These are phyloP conservation scores for Aurelia coerulea DNA, from an alignment of 30 jellyfish, hydroid and myxozoan species.

Conservation along the genomic window DNA sequence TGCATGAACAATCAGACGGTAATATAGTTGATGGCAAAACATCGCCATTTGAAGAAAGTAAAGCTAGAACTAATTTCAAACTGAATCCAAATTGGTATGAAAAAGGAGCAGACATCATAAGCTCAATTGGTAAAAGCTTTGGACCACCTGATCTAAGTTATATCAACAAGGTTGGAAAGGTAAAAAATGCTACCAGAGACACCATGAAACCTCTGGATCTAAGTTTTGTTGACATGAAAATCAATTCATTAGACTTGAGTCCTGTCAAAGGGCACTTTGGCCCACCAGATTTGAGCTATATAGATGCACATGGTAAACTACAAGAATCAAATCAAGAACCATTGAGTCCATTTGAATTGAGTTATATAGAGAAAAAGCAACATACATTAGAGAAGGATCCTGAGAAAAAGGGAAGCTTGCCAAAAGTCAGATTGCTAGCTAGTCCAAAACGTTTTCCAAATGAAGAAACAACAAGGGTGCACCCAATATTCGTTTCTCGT, in stretches of 20 bases:
- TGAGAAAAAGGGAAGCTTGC: neutral
- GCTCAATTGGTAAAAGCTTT: too few species aligned
- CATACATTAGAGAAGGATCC: neutral
- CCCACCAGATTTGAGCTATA: conserved; percentile 5
- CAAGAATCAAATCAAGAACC: neutral
- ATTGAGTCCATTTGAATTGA: neutral
- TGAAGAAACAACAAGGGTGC: neutral
- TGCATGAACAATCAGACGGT: neutral
- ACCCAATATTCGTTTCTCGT: conserved; percentile 25
- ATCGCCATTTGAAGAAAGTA: neutral
- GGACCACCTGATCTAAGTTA: too few species aligned
- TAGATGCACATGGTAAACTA: neutral
- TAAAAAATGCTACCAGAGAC: too few species aligned
- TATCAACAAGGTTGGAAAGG: too few species aligned
- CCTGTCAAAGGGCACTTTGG: neutral
- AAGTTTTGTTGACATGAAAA: too few species aligned
- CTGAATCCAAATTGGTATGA: neutral
- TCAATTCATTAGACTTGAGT: too few species aligned
- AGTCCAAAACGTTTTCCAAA: neutral
- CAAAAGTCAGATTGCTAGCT: neutral
- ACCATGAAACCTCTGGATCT: too few species aligned
- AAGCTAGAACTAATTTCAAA: neutral
- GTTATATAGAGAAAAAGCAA: neutral
- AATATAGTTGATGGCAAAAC: neutral
- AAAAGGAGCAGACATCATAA: neutral